Conservation (phyloP, 2,797 vertebrate species). For the Nannoperca australis region DNA sequence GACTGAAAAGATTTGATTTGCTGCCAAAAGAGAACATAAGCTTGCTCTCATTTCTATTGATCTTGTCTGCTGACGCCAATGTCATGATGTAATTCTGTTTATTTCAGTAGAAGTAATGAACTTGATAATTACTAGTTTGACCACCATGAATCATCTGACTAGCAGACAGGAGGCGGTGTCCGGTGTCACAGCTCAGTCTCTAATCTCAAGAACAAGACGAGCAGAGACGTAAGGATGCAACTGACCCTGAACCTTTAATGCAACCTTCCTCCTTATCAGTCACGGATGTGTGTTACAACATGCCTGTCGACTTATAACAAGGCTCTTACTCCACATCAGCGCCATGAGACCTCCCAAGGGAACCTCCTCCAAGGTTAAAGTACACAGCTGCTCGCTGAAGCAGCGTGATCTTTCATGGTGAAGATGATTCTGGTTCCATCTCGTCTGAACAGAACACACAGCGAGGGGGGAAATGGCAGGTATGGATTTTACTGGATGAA, state of each 20-base stretch:
- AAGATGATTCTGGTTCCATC: conserved; percentile 1
- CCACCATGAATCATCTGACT: no score
- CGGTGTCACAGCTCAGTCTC: not conserved
- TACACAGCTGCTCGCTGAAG: not conserved
- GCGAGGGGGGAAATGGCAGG: conserved; percentile 4
- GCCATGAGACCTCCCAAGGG: not conserved
- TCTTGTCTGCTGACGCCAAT: not conserved
- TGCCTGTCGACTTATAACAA: not conserved
- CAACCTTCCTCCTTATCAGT: not conserved
- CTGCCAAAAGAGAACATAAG: not conserved
- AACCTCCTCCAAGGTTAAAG: conserved; percentile 13
- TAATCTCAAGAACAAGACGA: not conserved
- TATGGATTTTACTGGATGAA: conserved; percentile 60
- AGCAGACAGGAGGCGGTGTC: not conserved
- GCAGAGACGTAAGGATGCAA: not conserved
- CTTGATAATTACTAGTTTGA: not conserved
- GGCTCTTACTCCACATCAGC: not conserved
- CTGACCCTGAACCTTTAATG: not conserved
- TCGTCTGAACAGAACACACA: conserved; percentile 1
- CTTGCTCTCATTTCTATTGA: not conserved
- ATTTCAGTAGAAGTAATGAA: not conserved
- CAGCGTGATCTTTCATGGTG: conserved; percentile 4
- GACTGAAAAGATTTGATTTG: not conserved
- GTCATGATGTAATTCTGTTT: not conserved
- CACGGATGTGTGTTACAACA: not conserved